phyloP scores from a whole-genome alignment of 2,888 invertebrate genomes.

The Idaea aversata region DNA sequence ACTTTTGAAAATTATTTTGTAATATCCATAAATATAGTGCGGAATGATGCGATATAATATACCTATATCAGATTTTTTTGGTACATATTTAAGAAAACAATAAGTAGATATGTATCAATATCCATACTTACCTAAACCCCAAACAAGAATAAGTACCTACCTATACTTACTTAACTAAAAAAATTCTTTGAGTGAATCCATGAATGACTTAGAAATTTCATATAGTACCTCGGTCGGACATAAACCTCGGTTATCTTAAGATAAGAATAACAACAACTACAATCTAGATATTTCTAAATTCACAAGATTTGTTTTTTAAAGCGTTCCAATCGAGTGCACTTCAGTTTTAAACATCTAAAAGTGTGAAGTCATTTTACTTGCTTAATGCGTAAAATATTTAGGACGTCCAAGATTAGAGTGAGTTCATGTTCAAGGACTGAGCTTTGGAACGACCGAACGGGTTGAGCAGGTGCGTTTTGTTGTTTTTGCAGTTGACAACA shows the following conservation, averaged over 20 bases:
- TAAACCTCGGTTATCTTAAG: neutral
- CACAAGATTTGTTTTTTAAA: neutral
- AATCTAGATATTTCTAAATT: neutral
- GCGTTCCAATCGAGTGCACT: neutral
- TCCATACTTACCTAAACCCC: too few species aligned
- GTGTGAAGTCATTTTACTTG: neutral
- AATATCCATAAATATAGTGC: too few species aligned
- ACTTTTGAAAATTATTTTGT: too few species aligned
- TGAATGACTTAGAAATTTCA: too few species aligned
- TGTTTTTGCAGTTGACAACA: neutral
- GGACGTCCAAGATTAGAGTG: conserved; percentile 13
- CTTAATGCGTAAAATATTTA: neutral
- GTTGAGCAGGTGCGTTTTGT: conserved; percentile 28
- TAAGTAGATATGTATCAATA: too few species aligned
- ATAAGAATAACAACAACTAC: neutral
- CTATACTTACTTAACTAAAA: too few species aligned
- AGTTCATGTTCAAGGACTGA: conserved; percentile 34
- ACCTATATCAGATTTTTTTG: too few species aligned
- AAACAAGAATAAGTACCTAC: too few species aligned
- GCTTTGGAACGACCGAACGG: conserved; percentile 10
- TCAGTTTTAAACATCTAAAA: neutral
- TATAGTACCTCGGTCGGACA: neutral
- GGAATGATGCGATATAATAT: too few species aligned
- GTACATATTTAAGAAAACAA: too few species aligned
- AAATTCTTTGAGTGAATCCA: too few species aligned